phyloP scores from a whole-genome alignment of 1,140 invertebrate genomes.

The Muscidifurax raptorellus region DNA sequence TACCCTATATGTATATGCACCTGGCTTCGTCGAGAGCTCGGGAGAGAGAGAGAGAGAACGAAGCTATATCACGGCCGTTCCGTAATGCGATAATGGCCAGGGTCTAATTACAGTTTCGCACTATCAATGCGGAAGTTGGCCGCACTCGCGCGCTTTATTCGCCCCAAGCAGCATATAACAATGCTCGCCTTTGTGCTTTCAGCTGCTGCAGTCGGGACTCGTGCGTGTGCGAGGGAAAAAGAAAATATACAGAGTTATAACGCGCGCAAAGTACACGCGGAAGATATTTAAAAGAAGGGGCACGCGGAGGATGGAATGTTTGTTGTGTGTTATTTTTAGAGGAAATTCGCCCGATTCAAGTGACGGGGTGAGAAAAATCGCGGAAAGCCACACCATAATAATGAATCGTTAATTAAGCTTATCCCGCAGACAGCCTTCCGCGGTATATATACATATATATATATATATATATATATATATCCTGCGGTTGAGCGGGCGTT shows the following conservation, averaged over 20 bases:
- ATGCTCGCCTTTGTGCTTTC: not conserved
- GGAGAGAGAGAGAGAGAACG: not conserved
- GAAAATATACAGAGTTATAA: not conserved
- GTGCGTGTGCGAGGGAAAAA: not conserved
- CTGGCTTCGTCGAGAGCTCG: not conserved
- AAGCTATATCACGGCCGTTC: not conserved
- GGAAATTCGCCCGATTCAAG: no score
- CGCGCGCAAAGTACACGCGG: no score
- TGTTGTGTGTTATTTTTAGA: no score
- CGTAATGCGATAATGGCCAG: conserved; percentile 18
- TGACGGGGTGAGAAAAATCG: no score
- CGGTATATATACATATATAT: no score
- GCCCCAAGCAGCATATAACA: conserved; percentile 17
- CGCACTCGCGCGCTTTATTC: conserved; percentile 1
- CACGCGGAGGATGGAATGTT: no score
- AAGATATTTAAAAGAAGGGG: no score
- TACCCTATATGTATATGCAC: no score
- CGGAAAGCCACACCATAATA: no score
- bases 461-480: no score
- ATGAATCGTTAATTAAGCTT: no score
- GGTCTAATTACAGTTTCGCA: conserved; percentile 31
- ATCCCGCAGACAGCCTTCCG: not conserved
- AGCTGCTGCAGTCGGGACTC: not conserved
- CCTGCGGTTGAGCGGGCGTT: no score
- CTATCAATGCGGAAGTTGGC: conserved; percentile 17